phyloP scores from a whole-genome alignment of 2,888 invertebrate genomes.

The Andrena camellia region DNA sequence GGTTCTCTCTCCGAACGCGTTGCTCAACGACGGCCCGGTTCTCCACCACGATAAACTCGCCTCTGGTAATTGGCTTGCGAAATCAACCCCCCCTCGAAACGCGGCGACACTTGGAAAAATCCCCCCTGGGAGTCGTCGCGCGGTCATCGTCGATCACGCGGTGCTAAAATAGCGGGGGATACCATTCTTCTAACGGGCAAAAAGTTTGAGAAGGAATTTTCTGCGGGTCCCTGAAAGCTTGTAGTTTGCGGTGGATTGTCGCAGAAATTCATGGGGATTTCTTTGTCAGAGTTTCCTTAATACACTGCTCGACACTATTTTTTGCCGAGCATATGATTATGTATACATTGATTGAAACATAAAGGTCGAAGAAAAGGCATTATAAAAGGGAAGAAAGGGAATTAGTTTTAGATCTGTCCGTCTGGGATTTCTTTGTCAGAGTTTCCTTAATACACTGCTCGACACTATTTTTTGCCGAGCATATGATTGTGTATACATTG shows the following conservation, averaged over 20 bases:
- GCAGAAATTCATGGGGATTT: no score
- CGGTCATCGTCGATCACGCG: not conserved
- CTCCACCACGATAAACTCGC: slow-evolving; percentile 56
- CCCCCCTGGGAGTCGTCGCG: not conserved
- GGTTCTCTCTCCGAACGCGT: slow-evolving; percentile 50
- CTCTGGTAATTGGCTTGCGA: slow-evolving; percentile 61
- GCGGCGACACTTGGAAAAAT: slow-evolving; percentile 34
- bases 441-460: no score
- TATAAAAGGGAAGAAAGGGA: no score
- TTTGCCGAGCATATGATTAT: no score
- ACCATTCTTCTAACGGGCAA: slow-evolving; percentile 1
- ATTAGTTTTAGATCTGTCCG: not conserved
- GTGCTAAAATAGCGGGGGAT: not conserved
- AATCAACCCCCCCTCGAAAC: slow-evolving; percentile 50
- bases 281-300: no score
- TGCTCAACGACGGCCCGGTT: slow-evolving; percentile 41
- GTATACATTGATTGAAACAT: no score
- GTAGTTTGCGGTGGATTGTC: no score
- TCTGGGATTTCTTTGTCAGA: no score
- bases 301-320: no score
- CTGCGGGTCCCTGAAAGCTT: not conserved
- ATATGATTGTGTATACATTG: no score
- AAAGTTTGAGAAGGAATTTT: not conserved
- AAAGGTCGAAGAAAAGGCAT: no score
- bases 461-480: no score